Evolutionary conservation across 1,140 invertebrate genomes (phyloP).

Genomic region (Sitodiplosis mosellana): DNA sequence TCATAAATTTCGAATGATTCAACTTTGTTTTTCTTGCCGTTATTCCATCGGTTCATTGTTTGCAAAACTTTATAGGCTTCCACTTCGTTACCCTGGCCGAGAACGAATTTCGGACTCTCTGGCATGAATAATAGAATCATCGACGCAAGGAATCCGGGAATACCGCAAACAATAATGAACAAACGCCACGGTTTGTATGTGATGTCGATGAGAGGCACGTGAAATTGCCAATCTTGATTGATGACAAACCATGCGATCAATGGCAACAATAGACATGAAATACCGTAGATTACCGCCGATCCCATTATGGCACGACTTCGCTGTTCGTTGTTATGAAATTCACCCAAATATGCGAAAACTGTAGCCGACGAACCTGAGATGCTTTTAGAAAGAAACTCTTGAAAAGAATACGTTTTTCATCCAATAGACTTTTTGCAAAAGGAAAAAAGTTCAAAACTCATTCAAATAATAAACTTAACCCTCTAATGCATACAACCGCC

Average conservation of each 20-base stretch:
- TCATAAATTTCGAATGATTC: not conserved
- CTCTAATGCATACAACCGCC: too few relatives aligned
- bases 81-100: slow-evolving; percentile 34
- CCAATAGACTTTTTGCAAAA: not conserved
- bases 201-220: slow-evolving; percentile 6
- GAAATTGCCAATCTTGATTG: slow-evolving; percentile 8
- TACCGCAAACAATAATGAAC: slow-evolving; percentile 9
- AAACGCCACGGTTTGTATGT: slow-evolving; percentile 11
- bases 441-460: too few relatives aligned
- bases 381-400: slow-evolving; percentile 2
- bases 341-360: slow-evolving; percentile 10
- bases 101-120: slow-evolving; percentile 56
- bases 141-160: slow-evolving; percentile 6
- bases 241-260: slow-evolving; percentile 8
- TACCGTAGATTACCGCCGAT: slow-evolving; percentile 10
- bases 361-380: slow-evolving; percentile 9
- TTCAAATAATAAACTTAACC: not conserved
- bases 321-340: slow-evolving; percentile 8
- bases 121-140: slow-evolving; percentile 32
- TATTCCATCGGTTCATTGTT: slow-evolving; percentile 38
- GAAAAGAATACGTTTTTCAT: not conserved
- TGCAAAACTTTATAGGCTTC: slow-evolving; percentile 36
- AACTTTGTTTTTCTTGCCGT: slow-evolving; percentile 14
- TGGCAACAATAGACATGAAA: slow-evolving; percentile 8
- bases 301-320: slow-evolving; percentile 9